Conservation (phyloP, 1,140 invertebrate genomes). For the Drosophila lini region DNA sequence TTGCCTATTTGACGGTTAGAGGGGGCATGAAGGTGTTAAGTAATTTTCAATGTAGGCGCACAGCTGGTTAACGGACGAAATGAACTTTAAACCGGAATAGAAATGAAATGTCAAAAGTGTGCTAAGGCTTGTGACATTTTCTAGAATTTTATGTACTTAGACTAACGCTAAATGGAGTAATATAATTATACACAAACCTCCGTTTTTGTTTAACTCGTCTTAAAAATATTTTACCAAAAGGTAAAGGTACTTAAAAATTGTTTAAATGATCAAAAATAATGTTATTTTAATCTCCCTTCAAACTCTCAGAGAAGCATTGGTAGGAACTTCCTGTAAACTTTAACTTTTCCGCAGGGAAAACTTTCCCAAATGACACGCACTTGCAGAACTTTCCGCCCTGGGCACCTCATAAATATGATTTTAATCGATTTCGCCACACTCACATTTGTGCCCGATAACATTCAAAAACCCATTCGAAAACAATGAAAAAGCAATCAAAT, state of each 20-base stretch:
- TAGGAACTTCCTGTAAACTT: slow-evolving; percentile 21
- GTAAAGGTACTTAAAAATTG: neutral
- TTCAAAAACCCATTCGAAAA: slow-evolving; percentile 73
- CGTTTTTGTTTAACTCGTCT: neutral
- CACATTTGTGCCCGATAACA: slow-evolving; percentile 28
- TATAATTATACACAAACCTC: too few species aligned
- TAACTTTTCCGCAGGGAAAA: slow-evolving; percentile 25
- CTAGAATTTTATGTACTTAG: neutral
- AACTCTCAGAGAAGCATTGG: slow-evolving; percentile 14
- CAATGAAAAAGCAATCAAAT: slow-evolving; percentile 82
- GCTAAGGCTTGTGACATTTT: neutral
- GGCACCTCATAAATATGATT: slow-evolving; percentile 73
- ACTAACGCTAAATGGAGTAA: neutral
- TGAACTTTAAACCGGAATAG: neutral
- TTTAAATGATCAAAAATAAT: neutral
- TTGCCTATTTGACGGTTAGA: slow-evolving; percentile 11
- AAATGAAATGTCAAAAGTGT: slow-evolving; percentile 5
- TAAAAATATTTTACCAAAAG: neutral
- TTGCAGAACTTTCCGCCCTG: slow-evolving; percentile 25
- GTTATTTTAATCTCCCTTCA: neutral
- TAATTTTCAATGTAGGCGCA: slow-evolving; percentile 31
- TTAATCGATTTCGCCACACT: slow-evolving; percentile 74
- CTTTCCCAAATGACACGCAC: slow-evolving; percentile 27
- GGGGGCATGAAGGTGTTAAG: slow-evolving; percentile 53
- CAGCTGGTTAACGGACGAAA: slow-evolving; percentile 44